phyloP scores from a whole-genome alignment of 37 sponge, comb jelly and placozoan species.

The Haliclona indistincta region DNA sequence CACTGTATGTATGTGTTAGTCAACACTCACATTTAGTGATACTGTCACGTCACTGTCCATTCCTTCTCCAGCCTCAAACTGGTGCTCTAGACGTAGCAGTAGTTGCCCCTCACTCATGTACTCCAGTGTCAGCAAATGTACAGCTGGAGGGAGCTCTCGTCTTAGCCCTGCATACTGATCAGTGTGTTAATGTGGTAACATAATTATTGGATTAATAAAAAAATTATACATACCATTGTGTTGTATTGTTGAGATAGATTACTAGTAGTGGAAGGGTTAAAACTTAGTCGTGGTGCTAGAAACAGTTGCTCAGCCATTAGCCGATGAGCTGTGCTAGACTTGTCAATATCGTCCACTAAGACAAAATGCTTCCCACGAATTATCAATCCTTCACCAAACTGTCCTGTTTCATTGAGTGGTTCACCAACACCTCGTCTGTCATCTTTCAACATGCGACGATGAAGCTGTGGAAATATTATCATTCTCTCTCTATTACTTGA shows the following conservation, averaged over 20 bases:
- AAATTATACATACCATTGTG: too few relatives aligned
- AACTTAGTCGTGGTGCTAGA: too few relatives aligned
- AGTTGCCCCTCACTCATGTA: slow-evolving; percentile 2
- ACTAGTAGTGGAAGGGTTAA: too few relatives aligned
- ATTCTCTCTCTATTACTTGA: not conserved
- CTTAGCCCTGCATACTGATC: slow-evolving; percentile 52
- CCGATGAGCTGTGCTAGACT: too few relatives aligned
- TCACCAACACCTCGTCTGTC: slow-evolving; percentile 90
- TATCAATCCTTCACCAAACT: slow-evolving; percentile 51
- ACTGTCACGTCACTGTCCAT: slow-evolving; percentile 18
- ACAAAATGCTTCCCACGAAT: too few relatives aligned
- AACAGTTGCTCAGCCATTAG: too few relatives aligned
- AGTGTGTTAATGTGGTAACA: too few relatives aligned
- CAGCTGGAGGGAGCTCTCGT: slow-evolving; percentile 65
- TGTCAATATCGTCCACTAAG: too few relatives aligned
- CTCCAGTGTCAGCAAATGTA: slow-evolving; percentile 79
- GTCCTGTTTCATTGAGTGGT: slow-evolving; percentile 93
- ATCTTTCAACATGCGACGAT: slow-evolving; percentile 82
- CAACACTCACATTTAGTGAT: slow-evolving; percentile 18
- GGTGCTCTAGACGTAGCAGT: slow-evolving; percentile 75
- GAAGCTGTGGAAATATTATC: slow-evolving; percentile 54
- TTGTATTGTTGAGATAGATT: too few relatives aligned
- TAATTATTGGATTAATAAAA: too few relatives aligned
- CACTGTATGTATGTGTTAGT: too few relatives aligned
- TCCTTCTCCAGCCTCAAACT: slow-evolving; percentile 65